These are phyloP conservation scores for Heliconius ethilla DNA, from an alignment of 2,888 invertebrate species.

Conservation along the genomic window DNA sequence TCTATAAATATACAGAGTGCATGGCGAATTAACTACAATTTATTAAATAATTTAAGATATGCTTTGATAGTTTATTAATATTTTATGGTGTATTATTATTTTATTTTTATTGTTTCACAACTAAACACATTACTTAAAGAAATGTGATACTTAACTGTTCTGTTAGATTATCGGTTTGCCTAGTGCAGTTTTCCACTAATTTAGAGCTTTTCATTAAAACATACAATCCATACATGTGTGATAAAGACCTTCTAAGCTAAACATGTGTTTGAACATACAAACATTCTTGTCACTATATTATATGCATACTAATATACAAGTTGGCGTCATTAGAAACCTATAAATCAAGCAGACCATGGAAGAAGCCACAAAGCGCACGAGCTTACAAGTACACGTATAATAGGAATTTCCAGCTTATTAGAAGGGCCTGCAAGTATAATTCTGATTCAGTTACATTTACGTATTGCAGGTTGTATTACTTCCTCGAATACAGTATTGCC, in stretches of 20 bases:
- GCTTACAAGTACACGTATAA: not conserved
- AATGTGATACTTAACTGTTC: too few relatives aligned
- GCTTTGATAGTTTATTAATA: not conserved
- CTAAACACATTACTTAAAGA: too few relatives aligned
- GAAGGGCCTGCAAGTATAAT: conserved; percentile 19
- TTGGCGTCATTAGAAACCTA: conserved; percentile 4
- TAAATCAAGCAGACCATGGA: conserved; percentile 23
- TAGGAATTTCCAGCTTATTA: conserved; percentile 11
- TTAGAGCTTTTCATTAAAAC: not conserved
- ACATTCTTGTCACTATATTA: not conserved
- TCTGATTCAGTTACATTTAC: conserved; percentile 19
- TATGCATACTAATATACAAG: conserved; percentile 6
- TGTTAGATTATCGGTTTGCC: not conserved
- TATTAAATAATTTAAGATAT: not conserved
- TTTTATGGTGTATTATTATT: not conserved
- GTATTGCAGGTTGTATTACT: conserved; percentile 1
- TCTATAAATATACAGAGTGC: not conserved
- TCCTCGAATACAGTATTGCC: not conserved
- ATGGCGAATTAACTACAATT: not conserved
- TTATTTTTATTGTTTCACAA: too few relatives aligned
- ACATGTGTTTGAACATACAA: not conserved
- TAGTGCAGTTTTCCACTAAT: not conserved
- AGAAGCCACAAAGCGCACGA: conserved; percentile 21
- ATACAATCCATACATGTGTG: not conserved
- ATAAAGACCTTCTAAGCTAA: conserved; percentile 1